These are phyloP conservation scores for Ianthella basta DNA, from an alignment of 37 sponge, comb jelly and placozoan species.

Conservation along the genomic window DNA sequence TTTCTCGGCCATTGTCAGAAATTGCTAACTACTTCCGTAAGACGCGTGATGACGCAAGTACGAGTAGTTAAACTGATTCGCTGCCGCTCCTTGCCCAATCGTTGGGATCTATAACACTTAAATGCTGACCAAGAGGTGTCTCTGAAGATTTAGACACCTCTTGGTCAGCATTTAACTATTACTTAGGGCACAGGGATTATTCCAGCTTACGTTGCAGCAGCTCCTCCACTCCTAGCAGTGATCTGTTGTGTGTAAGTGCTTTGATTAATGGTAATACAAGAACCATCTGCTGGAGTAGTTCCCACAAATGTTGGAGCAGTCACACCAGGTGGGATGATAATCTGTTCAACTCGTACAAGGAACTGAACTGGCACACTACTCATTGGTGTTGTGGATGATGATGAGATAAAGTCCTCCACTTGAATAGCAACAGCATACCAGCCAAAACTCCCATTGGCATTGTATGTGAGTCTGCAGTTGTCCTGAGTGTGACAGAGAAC, in stretches of 20 bases:
- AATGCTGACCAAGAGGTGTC: too few species aligned
- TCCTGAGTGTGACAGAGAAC: neutral
- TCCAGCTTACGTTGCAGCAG: slow-evolving; percentile 28
- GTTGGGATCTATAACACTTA: too few species aligned
- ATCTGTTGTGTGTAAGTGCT: slow-evolving; percentile 19
- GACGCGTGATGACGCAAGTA: too few species aligned
- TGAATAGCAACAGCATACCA: slow-evolving; percentile 45
- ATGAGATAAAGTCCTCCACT: slow-evolving; percentile 42
- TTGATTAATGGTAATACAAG: slow-evolving; percentile 23
- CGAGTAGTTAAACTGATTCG: too few species aligned
- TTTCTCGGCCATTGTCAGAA: too few species aligned
- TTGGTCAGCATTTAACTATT: too few species aligned
- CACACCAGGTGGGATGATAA: too few species aligned
- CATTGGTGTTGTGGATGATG: slow-evolving; percentile 19
- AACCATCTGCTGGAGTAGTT: slow-evolving; percentile 35
- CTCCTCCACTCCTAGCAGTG: slow-evolving; percentile 20
- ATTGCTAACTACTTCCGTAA: too few species aligned
- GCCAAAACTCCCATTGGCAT: slow-evolving; percentile 6
- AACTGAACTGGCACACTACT: slow-evolving; percentile 61
- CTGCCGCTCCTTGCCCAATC: too few species aligned
- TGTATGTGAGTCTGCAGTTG: neutral
- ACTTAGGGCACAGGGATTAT: neutral
- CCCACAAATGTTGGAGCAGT: neutral
- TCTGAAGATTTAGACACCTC: too few species aligned
- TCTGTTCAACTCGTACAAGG: neutral